Conservation (phyloP, 2,888 invertebrate species). For the Smittia sp. region DNA sequence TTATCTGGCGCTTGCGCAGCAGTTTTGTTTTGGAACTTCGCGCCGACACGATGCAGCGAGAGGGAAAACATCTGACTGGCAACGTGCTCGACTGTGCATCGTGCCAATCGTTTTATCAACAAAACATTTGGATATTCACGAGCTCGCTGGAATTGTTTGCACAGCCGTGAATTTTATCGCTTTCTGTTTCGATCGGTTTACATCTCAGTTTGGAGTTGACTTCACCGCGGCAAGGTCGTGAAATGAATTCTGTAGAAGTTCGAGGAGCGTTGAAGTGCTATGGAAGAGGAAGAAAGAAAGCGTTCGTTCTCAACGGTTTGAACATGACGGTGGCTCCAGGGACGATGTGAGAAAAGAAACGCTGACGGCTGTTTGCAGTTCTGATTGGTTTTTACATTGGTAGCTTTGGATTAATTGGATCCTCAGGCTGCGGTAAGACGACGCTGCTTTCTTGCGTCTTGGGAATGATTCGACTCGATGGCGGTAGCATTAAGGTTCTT, state of each 20-base stretch:
- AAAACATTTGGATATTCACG: neutral
- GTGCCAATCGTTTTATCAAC: neutral
- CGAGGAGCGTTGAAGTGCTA: neutral
- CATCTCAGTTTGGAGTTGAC: too few species aligned
- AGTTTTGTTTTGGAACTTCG: constrained; percentile 12
- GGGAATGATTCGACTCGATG: constrained; percentile 64
- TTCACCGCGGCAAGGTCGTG: too few species aligned
- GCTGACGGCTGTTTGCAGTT: neutral
- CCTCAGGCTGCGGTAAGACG: constrained; percentile 78
- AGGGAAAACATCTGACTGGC: neutral
- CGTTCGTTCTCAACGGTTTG: neutral
- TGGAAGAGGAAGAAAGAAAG: neutral
- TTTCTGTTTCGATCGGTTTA: neutral
- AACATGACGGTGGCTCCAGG: neutral
- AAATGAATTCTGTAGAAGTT: neutral
- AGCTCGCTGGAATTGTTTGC: neutral
- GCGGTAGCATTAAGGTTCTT: constrained; percentile 66
- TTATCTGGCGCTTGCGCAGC: constrained; percentile 33
- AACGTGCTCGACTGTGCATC: neutral
- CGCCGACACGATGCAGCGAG: neutral
- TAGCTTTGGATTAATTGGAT: constrained; percentile 20
- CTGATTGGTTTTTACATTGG: neutral
- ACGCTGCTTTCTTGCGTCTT: constrained; percentile 75
- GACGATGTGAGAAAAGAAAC: neutral
- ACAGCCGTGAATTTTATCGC: neutral